Evolutionary conservation across 2,113 vertebrate species (phyloP), one percentile per base, ranked within the genome.

Genomic region (Entosphenus tridentatus): DNA sequence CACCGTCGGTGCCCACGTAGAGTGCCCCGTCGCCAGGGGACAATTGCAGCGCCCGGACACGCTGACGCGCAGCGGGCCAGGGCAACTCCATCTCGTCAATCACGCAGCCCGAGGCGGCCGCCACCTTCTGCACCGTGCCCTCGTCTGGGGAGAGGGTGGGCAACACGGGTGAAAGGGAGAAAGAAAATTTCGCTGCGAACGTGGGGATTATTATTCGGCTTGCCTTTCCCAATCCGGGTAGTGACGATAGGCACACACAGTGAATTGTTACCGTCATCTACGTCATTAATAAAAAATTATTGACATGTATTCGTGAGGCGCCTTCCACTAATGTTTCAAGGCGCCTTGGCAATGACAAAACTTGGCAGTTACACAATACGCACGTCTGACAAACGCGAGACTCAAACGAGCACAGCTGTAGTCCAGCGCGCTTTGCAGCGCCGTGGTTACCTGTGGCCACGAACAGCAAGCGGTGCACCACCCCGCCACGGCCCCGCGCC

Each of bases 31-130:
- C 83, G 0, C 91, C 92, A 80, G 91, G 93, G 70, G 92, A 81
- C 76, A 96, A 93, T 76, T 91, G 87, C 72, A 97, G 82, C 74
- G 85, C 95, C 69, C 85, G 82, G 80, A 97, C 87, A 14, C 88
- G 85, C 76, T 96, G 87, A 2, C 57, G 79, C 56, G 82, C 78
- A 8, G 84, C 85, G 0, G 78, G 68, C 2, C 87, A 87, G 68
- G 86, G 82, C 73, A 95, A 87, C 74, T 91, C 86, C 82, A 97
- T 87, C 80, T 97, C 93, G 75, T 97, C 93, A 77, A 97, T 80
- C 80, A 95, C 96, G 77, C 93, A 96, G 17, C 88, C 88, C 14
- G 84, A 79, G 1, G 87, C 87, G 70, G 93, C 88, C 78, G 96
- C 79, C 1, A 88, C 89, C 78, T 97, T 97, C 72, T 95, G 75